Conservation (phyloP, 2,797 vertebrate species). For the Myoxocephalus aenaeus region DNA sequence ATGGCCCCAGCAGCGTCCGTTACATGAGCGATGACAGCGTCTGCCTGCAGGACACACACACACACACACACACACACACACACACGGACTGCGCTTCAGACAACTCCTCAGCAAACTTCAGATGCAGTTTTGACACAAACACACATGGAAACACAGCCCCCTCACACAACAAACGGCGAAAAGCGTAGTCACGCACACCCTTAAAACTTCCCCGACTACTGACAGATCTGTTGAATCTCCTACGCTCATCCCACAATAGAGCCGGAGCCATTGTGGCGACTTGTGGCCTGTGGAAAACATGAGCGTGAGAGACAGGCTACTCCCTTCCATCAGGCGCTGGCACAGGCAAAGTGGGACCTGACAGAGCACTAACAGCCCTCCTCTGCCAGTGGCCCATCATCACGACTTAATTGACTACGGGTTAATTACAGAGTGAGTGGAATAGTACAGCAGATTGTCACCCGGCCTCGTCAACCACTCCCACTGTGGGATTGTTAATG, state of each 20-base stretch:
- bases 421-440: slow-evolving; percentile 80
- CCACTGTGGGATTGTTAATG: slow-evolving; percentile 80
- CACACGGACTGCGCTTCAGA: neutral
- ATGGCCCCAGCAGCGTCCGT: slow-evolving; percentile 95
- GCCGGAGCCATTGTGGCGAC: slow-evolving; percentile 20
- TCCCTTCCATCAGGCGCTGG: slow-evolving; percentile 39
- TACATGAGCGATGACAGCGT: slow-evolving; percentile 94
- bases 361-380: slow-evolving; percentile 64
- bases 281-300: slow-evolving; percentile 40
- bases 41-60: slow-evolving; percentile 84
- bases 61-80: neutral
- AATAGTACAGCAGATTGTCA: slow-evolving; percentile 70
- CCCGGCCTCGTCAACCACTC: slow-evolving; percentile 68
- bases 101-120: slow-evolving; percentile 37
- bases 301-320: slow-evolving; percentile 60
- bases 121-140: slow-evolving; percentile 15
- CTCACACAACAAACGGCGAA: slow-evolving; percentile 8
- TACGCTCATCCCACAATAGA: slow-evolving; percentile 54
- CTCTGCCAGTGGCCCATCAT: slow-evolving; percentile 67
- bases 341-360: slow-evolving; percentile 67
- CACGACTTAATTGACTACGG: slow-evolving; percentile 75
- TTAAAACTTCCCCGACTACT: slow-evolving; percentile 9
- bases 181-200: slow-evolving; percentile 26
- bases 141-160: neutral
- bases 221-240: slow-evolving; percentile 54